A percentile compares a stretch with the other conserved stretches of the same genome.
phyloP scores from a whole-genome alignment of 1,140 invertebrate genomes.

The Gryllus bimaculatus region DNA sequence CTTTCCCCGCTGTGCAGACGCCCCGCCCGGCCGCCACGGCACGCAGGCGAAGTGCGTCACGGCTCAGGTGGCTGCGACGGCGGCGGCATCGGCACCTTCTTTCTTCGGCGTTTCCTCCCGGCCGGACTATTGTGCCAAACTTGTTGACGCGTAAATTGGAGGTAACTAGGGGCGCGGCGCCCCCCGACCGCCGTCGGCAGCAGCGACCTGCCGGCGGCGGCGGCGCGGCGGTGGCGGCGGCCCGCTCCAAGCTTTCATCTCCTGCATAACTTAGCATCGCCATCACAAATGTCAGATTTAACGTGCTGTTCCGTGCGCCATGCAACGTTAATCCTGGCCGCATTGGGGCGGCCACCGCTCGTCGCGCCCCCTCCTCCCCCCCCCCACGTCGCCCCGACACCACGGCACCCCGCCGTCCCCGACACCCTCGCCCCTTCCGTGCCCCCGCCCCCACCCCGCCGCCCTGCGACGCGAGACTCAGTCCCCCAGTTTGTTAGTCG shows the following conservation, averaged over 20 bases:
- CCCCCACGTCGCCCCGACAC: too few species aligned
- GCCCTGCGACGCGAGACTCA: too few species aligned
- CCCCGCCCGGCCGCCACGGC: too few species aligned
- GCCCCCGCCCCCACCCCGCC: background rate
- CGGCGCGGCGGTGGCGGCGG: background rate
- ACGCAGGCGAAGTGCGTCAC: background rate
- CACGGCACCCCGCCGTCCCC: background rate
- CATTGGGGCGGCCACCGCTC: background rate
- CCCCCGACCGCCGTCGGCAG: background rate
- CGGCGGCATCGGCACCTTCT: background rate
- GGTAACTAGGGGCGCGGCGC: background rate
- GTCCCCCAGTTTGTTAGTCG: background rate
- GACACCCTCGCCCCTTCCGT: background rate
- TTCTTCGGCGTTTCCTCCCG: background rate
- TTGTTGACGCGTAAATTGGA: background rate
- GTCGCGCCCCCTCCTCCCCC: background rate
- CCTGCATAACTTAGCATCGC: conserved; percentile 17
- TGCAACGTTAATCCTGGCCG: conserved; percentile 15
- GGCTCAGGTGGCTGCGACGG: background rate
- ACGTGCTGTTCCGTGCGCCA: conserved; percentile 14
- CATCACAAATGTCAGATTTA: conserved; percentile 18
- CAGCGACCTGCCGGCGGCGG: background rate
- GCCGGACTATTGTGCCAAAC: background rate
- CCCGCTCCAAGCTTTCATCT: background rate
- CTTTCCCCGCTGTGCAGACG: too few species aligned